phyloP scores from a whole-genome alignment of 2,888 invertebrate genomes.

The Odiellus spinosus region DNA sequence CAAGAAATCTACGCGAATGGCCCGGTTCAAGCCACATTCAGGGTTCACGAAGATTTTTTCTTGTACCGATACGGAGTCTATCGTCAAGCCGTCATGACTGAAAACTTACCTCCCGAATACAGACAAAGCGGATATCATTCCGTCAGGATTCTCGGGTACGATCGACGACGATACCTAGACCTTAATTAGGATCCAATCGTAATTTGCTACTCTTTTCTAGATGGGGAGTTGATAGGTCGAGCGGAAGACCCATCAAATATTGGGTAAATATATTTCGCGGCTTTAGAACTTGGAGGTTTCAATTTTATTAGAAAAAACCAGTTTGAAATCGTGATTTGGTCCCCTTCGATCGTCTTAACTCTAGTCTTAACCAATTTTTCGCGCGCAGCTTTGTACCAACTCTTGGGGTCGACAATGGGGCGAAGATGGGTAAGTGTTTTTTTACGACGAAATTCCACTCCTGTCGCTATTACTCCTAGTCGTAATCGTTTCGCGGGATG shows the following conservation, averaged over 20 bases:
- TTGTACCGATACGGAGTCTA: slow-evolving; percentile 74
- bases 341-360: not conserved
- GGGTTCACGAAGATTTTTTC: slow-evolving; percentile 82
- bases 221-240: slow-evolving; percentile 59
- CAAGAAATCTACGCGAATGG: slow-evolving; percentile 75
- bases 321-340: slow-evolving; percentile 3
- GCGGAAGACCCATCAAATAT: slow-evolving; percentile 48
- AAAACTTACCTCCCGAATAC: slow-evolving; percentile 34
- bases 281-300: no score
- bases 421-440: slow-evolving; percentile 51
- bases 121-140: slow-evolving; percentile 61
- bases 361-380: slow-evolving; percentile 20
- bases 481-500: no score
- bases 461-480: no score
- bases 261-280: slow-evolving; percentile 50
- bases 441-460: no score
- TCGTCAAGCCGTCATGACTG: slow-evolving; percentile 39
- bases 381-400: slow-evolving; percentile 78
- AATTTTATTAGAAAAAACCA: no score
- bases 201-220: slow-evolving; percentile 14
- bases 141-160: slow-evolving; percentile 63
- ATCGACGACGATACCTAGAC: not conserved
- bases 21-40: slow-evolving; percentile 85
- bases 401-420: slow-evolving; percentile 90
- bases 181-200: not conserved